Percentiles rank a stretch among this genome's conserved stretches.
phyloP scores from a whole-genome alignment of 2,797 vertebrate species.

The Florisuga fusca region DNA sequence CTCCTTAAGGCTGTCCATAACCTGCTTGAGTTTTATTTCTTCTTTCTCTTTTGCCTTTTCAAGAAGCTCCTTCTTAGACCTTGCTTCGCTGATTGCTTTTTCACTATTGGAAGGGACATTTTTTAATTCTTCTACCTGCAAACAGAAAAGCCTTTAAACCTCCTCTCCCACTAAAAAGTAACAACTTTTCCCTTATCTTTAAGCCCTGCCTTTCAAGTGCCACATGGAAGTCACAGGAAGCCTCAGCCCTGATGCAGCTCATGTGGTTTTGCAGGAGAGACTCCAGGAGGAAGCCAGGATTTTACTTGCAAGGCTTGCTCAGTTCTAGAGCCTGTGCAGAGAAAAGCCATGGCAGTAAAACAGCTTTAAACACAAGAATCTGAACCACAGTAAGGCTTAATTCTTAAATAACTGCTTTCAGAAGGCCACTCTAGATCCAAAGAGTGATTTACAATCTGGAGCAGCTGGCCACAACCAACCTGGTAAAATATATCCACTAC shows the following conservation, averaged over 20 bases:
- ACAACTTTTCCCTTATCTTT: background rate
- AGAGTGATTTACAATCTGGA: background rate
- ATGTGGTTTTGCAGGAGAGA: rapidly evolving
- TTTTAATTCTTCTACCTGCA: constrained; percentile 89
- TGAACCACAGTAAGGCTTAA: background rate
- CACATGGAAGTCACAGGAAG: background rate
- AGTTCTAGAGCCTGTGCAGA: background rate
- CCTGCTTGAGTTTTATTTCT: constrained; percentile 87
- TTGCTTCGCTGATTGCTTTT: constrained; percentile 85
- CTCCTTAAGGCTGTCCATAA: constrained; percentile 91
- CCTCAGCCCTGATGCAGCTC: background rate
- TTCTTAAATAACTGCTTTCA: background rate
- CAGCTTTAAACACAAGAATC: background rate
- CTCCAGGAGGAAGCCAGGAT: background rate
- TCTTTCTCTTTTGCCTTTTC: constrained; percentile 87
- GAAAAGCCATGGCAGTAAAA: background rate
- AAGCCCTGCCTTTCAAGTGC: background rate
- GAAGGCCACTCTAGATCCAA: background rate
- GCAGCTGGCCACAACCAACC: background rate
- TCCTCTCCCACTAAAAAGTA: background rate
- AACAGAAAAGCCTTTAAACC: background rate
- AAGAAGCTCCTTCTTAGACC: constrained; percentile 81
- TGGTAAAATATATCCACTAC: background rate
- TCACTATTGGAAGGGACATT: constrained; percentile 83
- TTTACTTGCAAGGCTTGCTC: background rate